A percentile compares a stretch with the other conserved stretches of the same genome.
Conservation (phyloP, 2,113 vertebrate genomes). For the Benitochromis conjunctus region DNA sequence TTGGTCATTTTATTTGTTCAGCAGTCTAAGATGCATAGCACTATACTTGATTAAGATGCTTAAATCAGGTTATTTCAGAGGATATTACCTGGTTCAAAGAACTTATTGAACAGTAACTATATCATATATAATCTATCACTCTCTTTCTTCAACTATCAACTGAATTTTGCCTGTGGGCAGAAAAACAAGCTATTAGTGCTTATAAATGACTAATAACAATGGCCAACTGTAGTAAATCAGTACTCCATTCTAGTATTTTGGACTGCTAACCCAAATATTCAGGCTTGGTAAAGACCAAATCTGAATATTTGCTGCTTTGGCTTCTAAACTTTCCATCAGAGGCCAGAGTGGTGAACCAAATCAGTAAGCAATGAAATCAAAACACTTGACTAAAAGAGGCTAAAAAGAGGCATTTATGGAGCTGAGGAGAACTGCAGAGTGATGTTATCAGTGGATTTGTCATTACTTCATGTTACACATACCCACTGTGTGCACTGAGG, state of each 20-base stretch:
- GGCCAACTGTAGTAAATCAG: not conserved
- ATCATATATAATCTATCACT: not conserved
- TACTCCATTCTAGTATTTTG: not conserved
- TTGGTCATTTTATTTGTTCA: not conserved
- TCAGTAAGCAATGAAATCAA: not conserved
- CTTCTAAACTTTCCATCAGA: too few relatives aligned
- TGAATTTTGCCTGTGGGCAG: not conserved
- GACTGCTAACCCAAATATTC: not conserved
- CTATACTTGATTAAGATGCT: not conserved
- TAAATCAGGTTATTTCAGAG: not conserved
- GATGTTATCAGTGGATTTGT: not conserved
- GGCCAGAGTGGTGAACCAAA: too few relatives aligned
- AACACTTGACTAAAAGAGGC: not conserved
- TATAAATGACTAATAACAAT: not conserved
- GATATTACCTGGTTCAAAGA: not conserved
- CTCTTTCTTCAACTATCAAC: not conserved
- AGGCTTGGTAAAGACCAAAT: too few relatives aligned
- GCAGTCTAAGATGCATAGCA: not conserved
- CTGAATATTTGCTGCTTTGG: too few relatives aligned
- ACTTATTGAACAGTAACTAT: not conserved
- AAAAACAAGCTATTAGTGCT: not conserved
- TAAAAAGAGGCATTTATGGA: not conserved
- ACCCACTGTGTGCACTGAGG: not conserved
- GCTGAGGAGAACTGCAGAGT: not conserved
- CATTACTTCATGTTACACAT: not conserved